Base-by-base conservation (phyloP, 2,888 invertebrate genomes). In the Tupiocoris notatus region DNA sequence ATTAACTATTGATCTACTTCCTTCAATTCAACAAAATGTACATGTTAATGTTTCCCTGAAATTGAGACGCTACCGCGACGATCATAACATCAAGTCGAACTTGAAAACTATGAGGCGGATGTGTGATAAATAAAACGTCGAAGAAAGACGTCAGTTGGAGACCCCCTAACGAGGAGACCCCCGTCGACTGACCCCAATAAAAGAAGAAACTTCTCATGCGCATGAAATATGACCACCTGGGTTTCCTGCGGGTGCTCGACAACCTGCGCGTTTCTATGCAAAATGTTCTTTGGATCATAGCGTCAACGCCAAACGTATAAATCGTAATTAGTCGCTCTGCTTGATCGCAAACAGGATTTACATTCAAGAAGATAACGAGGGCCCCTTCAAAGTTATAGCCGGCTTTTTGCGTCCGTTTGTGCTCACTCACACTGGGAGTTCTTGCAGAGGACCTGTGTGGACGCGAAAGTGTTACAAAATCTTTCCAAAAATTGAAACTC, bases 81-180 rank as follows among this genome's bases (percentile, higher is more conserved):
- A 7, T 39, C 3, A 7, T 39, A 39, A 39, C 39, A 12, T 39
- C 12, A 12, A 39, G 39, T 12, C 39, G 39, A 39, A 39, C 12
- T 39, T 12, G 12, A 39, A 39, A 65, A 65, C 25, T 65, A 65
- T 18, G 65, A 39, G 65, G 65, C 25, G 39, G 65, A 65, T 39
- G 39, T 39, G 39, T 25, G 17, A 39, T 65, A 65, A 65, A 65
- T 65, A 65, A 65, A 65, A 65, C 25, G 65, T 65, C 39, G 25
- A 39, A 65, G 39, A 39, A 39, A 39, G 65, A 65, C 39, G 65
- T 65, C 65, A 65, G 39, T 17, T 39, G 39, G 39, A 39, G 39
- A 39, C n/a, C n/a, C 24, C 9, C 65, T 65, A 65, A 65, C 65
- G 65, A 65, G 65, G 65, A 39, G 65, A 39, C 17, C 39, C 65